Evolutionary conservation across 2,888 invertebrate species (phyloP), one percentile per base, ranked within the genome.

Genomic region (Caenorhabditis angaria): DNA sequence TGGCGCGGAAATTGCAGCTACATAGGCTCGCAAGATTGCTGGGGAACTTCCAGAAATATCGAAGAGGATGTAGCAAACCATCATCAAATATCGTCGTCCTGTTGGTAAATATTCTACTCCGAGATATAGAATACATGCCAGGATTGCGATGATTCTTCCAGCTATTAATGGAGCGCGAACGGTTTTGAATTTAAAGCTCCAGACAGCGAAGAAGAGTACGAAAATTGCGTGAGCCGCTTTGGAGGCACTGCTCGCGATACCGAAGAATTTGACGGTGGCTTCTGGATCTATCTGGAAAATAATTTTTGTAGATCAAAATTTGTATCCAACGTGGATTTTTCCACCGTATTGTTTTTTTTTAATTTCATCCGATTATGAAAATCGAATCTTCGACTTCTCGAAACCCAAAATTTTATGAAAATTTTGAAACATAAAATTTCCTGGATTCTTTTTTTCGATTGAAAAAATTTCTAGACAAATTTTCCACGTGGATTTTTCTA

Each of bases 131-230:
- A 65, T 24, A 35, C 76, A 76, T 1, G 70, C 70, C 1, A 71
- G 48, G 24, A 65, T 69, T 10, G 76, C 70, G 0, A 76, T 65
- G 22, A 76, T 28, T 25, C 76, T 58, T 10, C 76, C 76, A 12
- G 64, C 63, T 12, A 76, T 76, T 20, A 76, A 58, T 8, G 68
- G 70, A 53, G 61, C 61, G 54, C 74, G 70, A 48, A 73, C 61
- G 53, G 73, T 73, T 50, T 69, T 69, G 32, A 60, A 73, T 35
- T 74, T 74, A 56, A 69, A 70, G 54, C 69, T 69, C 74, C 74
- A 74, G 1, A 63, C 61, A 20, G 74, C 69, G 29, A 74, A 74
- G 12, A 70, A 51, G 20, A 74, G 48, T 0, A 66, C 69, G 25
- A 74, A 74, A 24, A 70, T 24, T 0, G 70, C 74, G 20, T 74